Conservation (phyloP, 2,797 vertebrate species). For the Peromyscus eremicus region DNA sequence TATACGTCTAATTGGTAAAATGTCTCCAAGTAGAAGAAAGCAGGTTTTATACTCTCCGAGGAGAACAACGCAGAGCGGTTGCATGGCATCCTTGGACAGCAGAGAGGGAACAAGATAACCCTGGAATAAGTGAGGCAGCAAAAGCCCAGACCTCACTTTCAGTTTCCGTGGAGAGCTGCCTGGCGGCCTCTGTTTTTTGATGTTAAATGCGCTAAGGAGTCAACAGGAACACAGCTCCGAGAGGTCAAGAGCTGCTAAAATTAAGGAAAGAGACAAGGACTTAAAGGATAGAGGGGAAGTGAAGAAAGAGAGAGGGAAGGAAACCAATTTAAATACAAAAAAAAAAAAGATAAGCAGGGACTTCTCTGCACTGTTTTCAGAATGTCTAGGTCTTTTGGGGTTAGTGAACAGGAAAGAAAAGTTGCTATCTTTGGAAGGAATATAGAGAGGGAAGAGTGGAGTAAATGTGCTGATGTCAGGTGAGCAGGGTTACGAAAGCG, state of each 20-base stretch:
- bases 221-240: background rate
- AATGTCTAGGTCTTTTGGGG: background rate
- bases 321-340: background rate
- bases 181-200: background rate
- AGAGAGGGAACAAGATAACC: background rate
- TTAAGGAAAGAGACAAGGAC: background rate
- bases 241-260: background rate
- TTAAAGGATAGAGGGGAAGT: background rate
- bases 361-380: background rate
- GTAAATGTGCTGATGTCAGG: slow-evolving; percentile 67
- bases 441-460: background rate
- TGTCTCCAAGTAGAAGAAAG: slow-evolving; percentile 18
- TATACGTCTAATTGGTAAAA: background rate
- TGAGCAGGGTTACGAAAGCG: slow-evolving; percentile 61
- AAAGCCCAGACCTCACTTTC: background rate
- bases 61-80: background rate
- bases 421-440: slow-evolving; percentile 10
- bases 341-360: background rate
- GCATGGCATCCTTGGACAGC: background rate
- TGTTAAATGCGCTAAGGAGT: background rate
- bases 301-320: background rate
- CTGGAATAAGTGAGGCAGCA: background rate
- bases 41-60: background rate
- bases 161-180: background rate
- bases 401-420: background rate